A percentile compares a stretch with the other conserved stretches of the same genome.
Evolutionary conservation across 2,113 vertebrate genomes (phyloP).

Genomic region (Daboia siamensis): DNA sequence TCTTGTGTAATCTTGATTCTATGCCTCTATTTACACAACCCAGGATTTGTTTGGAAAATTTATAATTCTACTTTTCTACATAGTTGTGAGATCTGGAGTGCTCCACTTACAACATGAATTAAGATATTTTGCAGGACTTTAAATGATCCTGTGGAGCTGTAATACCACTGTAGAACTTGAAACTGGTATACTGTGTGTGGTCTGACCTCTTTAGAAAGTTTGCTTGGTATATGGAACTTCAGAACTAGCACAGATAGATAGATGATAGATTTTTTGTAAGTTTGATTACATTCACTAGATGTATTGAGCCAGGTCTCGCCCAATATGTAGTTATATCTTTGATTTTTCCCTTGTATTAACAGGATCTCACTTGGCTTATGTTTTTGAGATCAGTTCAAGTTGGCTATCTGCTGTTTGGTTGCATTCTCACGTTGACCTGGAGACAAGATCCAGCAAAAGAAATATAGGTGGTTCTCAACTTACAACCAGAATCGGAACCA

Average conservation of each 20-base stretch:
- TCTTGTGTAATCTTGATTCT: too few species aligned
- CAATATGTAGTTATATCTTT: too few species aligned
- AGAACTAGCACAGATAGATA: background rate
- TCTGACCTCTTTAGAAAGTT: background rate
- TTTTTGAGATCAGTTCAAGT: background rate
- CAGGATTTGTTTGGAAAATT: background rate
- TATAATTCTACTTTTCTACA: background rate
- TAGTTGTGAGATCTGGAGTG: background rate
- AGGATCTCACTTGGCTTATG: background rate
- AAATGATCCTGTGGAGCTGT: background rate
- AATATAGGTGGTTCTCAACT: background rate
- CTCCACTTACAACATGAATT: background rate
- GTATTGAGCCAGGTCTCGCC: background rate
- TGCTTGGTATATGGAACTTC: background rate
- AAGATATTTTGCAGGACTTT: background rate
- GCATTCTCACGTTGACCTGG: background rate
- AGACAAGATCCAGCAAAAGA: background rate
- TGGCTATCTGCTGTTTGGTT: background rate
- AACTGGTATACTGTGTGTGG: background rate
- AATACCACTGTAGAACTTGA: background rate
- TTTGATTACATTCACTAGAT: background rate
- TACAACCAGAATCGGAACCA: background rate
- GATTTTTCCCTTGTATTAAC: background rate
- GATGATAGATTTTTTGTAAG: background rate
- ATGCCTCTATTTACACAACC: too few species aligned